Conservation (phyloP, 1,140 invertebrate species). For the Aphidius ervi region DNA sequence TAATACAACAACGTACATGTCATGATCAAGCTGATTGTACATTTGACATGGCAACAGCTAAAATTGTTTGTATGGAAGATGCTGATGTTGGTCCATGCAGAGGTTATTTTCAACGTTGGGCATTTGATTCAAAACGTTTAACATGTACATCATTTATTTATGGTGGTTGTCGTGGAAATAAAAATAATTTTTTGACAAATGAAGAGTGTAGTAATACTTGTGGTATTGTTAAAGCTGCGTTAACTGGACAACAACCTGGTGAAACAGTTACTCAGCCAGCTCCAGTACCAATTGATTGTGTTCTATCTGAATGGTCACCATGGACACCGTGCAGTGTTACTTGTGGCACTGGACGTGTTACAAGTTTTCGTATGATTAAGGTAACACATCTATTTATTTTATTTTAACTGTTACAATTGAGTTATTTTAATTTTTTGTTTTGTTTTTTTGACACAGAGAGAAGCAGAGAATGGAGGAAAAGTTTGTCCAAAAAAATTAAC, state of each 20-base stretch:
- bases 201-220: conserved; percentile 77
- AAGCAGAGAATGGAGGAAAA: conserved; percentile 66
- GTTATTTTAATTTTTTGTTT: conserved; percentile 27
- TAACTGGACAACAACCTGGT: conserved; percentile 23
- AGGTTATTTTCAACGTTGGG: conserved; percentile 77
- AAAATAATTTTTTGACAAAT: conserved; percentile 79
- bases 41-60: conserved; percentile 69
- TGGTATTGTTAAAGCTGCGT: conserved; percentile 44
- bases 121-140: conserved; percentile 68
- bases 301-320: conserved; percentile 67
- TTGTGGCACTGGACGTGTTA: conserved; percentile 64
- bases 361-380: conserved; percentile 59
- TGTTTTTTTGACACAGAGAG: conserved; percentile 44
- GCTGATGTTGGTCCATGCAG: conserved; percentile 75
- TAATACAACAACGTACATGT: conserved; percentile 65
- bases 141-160: conserved; percentile 81
- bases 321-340: conserved; percentile 72
- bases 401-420: conserved; percentile 7
- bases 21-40: conserved; percentile 63
- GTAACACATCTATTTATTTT: conserved; percentile 34
- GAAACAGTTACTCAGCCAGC: not conserved
- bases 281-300: conserved; percentile 54
- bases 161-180: conserved; percentile 85
- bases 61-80: conserved; percentile 74
- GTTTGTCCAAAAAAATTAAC: conserved; percentile 61